Evolutionary conservation across 2,888 invertebrate species (phyloP), one percentile per base, ranked within the genome.

Genomic region (Meiosimyza platycephala): DNA sequence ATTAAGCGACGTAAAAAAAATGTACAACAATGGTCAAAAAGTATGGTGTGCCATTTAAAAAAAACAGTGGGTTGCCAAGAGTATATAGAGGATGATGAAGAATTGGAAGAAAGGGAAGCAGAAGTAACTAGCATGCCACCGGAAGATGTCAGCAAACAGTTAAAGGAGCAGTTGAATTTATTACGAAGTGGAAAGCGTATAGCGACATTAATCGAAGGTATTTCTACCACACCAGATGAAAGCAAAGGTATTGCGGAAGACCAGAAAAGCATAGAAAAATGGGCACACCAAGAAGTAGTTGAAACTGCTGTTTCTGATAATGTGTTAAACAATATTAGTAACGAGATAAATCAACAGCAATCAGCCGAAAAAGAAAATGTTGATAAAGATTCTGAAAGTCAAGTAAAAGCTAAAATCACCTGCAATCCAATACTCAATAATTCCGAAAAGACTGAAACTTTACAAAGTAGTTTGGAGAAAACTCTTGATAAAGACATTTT

Each of bases 81-180:
- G 71, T 78, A 80, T 66, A 79, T 82, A 7, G 83, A 81, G 47
- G 80, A 78, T 55, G 57, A 71, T 73, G 63, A 69, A 16, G 71
- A 75, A 72, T 18, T 47, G 54, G 75, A 72, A 50, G 48, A 11
- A 15, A 15, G 12, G 2, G 75, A 74, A 33, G 1, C 66, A 71
- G 28, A 16, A 1, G 16, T 40, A 13, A 7, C n/a, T 12, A 18
- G n/a, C 4, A 67, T 78, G 55, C 77, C 67, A 0, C 74, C 78
- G n/a, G 82, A 83, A 15, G 84, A 85, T 72, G 75, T 87, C 11
- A 81, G 82, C 67, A 83, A 83, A 72, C 81, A 85, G 71, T 74
- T 86, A 73, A 86, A 86, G 71, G 79, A 86, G 57, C 86, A 87
- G 67, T 77, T 86, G 64, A 83, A 85, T 73, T 71, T 87, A 50